Evolutionary conservation across 2,797 vertebrate genomes (phyloP), one percentile per base, ranked within the genome.

Genomic region (Hippoglossus hippoglossus): DNA sequence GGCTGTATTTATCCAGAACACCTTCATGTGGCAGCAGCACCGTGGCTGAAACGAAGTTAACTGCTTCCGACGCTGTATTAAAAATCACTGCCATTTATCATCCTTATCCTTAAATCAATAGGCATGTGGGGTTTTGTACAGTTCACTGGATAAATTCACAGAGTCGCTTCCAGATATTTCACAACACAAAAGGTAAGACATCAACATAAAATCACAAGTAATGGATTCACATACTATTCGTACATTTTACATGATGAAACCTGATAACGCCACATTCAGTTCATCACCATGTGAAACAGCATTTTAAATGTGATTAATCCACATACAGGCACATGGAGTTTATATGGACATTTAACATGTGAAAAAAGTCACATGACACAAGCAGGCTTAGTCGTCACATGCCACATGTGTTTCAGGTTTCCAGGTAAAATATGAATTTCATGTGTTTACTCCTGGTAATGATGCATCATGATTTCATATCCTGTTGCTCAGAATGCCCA

Each of bases 1-100:
- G 10, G 61, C 59, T 13, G 34, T 60, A 78, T 63, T 83, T 51
- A 61, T 54, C 24, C n/a, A 7, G 28, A 77, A 57, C 65, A 65
- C 80, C 68, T 67, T 69, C 59, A 34, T 53, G 62, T 39, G 9
- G 22, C 22, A 19, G 53, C 0, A 6, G 53, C 18, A 34, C 56
- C 2, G 8, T 1, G 3, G 16, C 28, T 71, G 24, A 71, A 57
- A 31, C 16, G 6, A 46, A 71, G 50, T 41, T 74, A 52, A 39
- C 49, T 21, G 5, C 36, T 2, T 0, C 5, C 36, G 16, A 13
- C n/a, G 13, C 44, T 34, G 26, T 22, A 19, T 69, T 44, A 9
- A 34, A 55, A 55, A 70, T 26, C 34, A 50, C 60, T 49, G n/a
- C 26, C 46, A 46, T 46, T 10, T 39, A 44, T 63, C 26, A n/a